Percentiles rank a stretch among this genome's conserved stretches.
These are phyloP conservation scores for Dinomys branickii DNA, from an alignment of 2,113 vertebrate genomes.

Conservation along the genomic window DNA sequence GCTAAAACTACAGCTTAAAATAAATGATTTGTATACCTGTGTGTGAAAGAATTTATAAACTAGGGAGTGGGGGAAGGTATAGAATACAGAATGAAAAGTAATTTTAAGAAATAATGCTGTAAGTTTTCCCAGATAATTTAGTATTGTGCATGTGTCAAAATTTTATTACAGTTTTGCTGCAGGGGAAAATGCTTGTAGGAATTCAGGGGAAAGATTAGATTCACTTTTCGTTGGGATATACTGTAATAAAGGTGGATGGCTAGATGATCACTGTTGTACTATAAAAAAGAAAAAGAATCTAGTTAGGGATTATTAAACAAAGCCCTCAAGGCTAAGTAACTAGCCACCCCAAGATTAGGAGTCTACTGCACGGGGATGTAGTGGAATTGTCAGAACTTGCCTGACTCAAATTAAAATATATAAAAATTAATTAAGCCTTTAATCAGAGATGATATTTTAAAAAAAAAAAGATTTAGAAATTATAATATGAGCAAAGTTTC, in stretches of 20 bases:
- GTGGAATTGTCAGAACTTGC: neutral
- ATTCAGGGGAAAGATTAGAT: neutral
- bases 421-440: constrained; percentile 50
- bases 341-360: neutral
- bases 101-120: neutral
- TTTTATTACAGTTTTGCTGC: constrained; percentile 6
- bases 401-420: constrained; percentile 22
- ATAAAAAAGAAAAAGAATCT: neutral
- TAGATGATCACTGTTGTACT: neutral
- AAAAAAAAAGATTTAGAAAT: neutral
- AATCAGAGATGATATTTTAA: neutral
- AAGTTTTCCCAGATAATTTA: neutral
- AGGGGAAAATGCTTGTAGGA: neutral
- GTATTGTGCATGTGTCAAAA: neutral
- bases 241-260: neutral
- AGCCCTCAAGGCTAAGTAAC: neutral
- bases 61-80: neutral
- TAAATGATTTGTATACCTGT: neutral
- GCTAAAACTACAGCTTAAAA: neutral
- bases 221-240: neutral
- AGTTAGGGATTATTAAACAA: neutral
- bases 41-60: neutral
- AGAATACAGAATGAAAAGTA: neutral
- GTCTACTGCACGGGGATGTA: neutral
- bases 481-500: neutral